Evolutionary conservation across 1,140 invertebrate species (phyloP).

Genomic region (Drosophila littoralis): DNA sequence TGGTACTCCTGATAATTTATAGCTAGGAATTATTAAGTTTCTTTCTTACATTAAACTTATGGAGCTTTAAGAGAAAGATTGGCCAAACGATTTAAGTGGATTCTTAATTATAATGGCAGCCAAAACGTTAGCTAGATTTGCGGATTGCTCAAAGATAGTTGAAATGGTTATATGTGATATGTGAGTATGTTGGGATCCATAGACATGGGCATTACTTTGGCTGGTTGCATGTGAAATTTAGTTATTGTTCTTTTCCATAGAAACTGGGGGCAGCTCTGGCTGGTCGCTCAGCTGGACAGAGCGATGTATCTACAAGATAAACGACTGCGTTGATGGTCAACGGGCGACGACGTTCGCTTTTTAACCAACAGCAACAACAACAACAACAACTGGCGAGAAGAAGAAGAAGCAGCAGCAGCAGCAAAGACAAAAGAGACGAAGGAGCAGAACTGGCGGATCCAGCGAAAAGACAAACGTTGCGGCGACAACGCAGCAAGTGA

Average conservation of each 20-base stretch:
- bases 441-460: conserved; percentile 68
- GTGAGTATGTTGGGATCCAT: background rate
- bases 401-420: conserved; percentile 11
- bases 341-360: conserved; percentile 31
- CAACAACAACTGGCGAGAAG: conserved; percentile 8
- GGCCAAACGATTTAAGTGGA: no score
- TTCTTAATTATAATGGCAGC: no score
- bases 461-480: conserved; percentile 78
- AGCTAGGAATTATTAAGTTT: no score
- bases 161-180: background rate
- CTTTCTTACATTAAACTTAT: no score
- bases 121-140: no score
- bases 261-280: conserved; percentile 23
- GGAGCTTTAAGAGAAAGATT: no score
- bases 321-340: conserved; percentile 55
- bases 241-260: conserved; percentile 52
- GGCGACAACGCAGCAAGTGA: conserved; percentile 77
- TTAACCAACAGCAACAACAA: conserved; percentile 14
- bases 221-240: conserved; percentile 25
- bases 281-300: conserved; percentile 44
- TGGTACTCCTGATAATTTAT: no score
- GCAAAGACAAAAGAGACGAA: conserved; percentile 58
- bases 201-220: background rate
- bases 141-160: background rate
- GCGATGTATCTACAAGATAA: conserved; percentile 63